These are phyloP conservation scores for Drosophila borealis DNA, from an alignment of 2,888 invertebrate species.

Conservation along the genomic window DNA sequence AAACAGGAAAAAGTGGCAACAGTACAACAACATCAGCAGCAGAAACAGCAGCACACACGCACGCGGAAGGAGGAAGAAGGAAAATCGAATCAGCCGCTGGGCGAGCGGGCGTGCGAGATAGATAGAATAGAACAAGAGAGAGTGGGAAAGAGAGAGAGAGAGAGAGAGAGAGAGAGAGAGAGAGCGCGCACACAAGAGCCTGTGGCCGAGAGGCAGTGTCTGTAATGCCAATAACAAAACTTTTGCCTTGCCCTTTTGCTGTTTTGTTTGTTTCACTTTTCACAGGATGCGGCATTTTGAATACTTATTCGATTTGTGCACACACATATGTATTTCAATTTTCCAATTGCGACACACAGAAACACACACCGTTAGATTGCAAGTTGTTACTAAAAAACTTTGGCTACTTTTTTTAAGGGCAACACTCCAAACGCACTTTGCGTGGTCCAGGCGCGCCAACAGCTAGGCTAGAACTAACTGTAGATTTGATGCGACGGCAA, in stretches of 20 bases:
- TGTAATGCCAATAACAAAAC: slow-evolving; percentile 65
- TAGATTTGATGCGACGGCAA: slow-evolving; percentile 44
- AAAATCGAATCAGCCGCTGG: slow-evolving; percentile 62
- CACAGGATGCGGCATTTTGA: slow-evolving; percentile 72
- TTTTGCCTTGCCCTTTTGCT: slow-evolving; percentile 60
- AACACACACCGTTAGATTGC: slow-evolving; percentile 1
- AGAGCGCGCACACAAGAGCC: slow-evolving; percentile 37
- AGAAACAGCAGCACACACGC: slow-evolving; percentile 26
- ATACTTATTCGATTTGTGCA: slow-evolving; percentile 20
- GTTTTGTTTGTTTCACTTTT: slow-evolving; percentile 68
- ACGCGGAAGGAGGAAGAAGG: slow-evolving; percentile 52
- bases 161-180: slow-evolving; percentile 18
- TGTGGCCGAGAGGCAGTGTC: slow-evolving; percentile 42
- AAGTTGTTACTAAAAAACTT: slow-evolving; percentile 35
- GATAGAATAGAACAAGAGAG: slow-evolving; percentile 13
- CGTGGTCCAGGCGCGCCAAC: slow-evolving; percentile 63
- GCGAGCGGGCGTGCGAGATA: slow-evolving; percentile 12
- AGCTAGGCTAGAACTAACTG: slow-evolving; percentile 65
- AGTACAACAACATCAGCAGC: slow-evolving; percentile 43
- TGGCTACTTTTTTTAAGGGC: slow-evolving; percentile 57
- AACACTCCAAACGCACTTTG: slow-evolving; percentile 52
- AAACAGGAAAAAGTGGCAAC: slow-evolving; percentile 50
- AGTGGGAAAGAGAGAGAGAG: slow-evolving; percentile 16
- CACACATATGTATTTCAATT: slow-evolving; percentile 9
- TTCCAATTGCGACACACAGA: slow-evolving; percentile 7